Base-by-base conservation (phyloP, 2,113 vertebrate genomes). In the Sylvia atricapilla region DNA sequence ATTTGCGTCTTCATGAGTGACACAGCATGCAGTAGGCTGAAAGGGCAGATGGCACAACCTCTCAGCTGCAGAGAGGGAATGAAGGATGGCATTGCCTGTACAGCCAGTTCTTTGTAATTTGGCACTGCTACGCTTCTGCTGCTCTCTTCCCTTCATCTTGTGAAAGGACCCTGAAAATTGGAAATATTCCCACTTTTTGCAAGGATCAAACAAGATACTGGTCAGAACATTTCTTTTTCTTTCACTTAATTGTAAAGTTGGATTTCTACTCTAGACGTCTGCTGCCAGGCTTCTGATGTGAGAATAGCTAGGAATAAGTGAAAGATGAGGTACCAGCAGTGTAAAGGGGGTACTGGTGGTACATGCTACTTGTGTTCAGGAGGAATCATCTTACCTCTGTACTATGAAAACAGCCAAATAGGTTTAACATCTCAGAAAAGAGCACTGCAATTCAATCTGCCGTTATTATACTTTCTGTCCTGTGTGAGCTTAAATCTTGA, bases 51-150 rank as follows among this genome's bases (percentile, higher is more conserved):
- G 79, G 83, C 86, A 80, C 59, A 86, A 88, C 88, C 92, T 73
- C 70, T 91, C 82, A 67, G 85, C 88, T 84, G 83, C 67, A n/a
- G 55, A 63, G n/a, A 46, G 15, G 22, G 86, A 93, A 60, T 76
- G 86, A 93, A 84, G 80, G 83, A 93, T 88, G 39, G 35, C 35
- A 74, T 77, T 0, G 68, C 56, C 79, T 69, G 94, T 86, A 95
- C 92, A 94, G 94, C 88, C 94, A 95, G 94, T 88, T 94, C 96
- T 95, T 93, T 93, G 85, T 67, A 77, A 86, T 80, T 94, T 92
- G 95, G 94, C 95, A 93, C 33, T 2, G 7, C 50, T 90, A 41
- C 2, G 8, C 72, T 84, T 75, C 82, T 91, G 87, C 84, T 75
- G 50, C 72, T 76, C 69, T 82, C 70, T 77, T 87, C 39, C 50